Evolutionary conservation across 2,888 invertebrate genomes (phyloP), one percentile per base, ranked within the genome.

Genomic region (Halictus ligatus): DNA sequence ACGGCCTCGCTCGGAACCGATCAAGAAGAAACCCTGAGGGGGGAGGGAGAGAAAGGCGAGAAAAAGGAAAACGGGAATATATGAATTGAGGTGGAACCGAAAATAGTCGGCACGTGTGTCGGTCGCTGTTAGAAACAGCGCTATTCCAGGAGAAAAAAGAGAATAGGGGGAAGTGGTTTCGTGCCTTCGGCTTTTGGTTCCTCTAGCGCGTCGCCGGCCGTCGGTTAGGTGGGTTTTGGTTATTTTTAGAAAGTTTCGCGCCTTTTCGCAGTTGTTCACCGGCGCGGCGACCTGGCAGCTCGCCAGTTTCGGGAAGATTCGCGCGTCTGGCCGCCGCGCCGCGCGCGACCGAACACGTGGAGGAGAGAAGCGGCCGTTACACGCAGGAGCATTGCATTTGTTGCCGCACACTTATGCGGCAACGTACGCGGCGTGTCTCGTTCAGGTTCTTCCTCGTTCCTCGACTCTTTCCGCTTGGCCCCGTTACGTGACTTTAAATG

Each of bases 221-320:
- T 84, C 80, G 79, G 75, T 85, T 87, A 84, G 84, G 84, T 81
- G 88, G 76, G 67, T 77, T 60, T 48, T 54, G 48, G 77, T 77
- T 91, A 91, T 91, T 88, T 89, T 85, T 88, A 88, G 89, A 80
- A 58, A 67, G 85, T 91, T 91, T 91, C 90, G 91, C 91, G 91
- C 90, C 90, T 91, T 91, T 91, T 91, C 85, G 75, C 88, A 75
- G 78, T 77, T 82, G 76, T 77, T 72, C 81, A 77, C 43, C 84
- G 84, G 58, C 86, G 87, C 84, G 84, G 58, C 86, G 89, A 73
- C 88, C 86, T 91, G 91, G 91, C 89, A 18, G 7, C 58, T 1
- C 15, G 90, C 91, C 91, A 91, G 81, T 48, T 74, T 81, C 80
- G 76, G 71, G 25, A 64, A 83, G 86, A 86, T 89, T 88, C 91